These are phyloP conservation scores for Ichneumon xanthorius DNA, from an alignment of 2,888 invertebrate genomes.

Conservation along the genomic window DNA sequence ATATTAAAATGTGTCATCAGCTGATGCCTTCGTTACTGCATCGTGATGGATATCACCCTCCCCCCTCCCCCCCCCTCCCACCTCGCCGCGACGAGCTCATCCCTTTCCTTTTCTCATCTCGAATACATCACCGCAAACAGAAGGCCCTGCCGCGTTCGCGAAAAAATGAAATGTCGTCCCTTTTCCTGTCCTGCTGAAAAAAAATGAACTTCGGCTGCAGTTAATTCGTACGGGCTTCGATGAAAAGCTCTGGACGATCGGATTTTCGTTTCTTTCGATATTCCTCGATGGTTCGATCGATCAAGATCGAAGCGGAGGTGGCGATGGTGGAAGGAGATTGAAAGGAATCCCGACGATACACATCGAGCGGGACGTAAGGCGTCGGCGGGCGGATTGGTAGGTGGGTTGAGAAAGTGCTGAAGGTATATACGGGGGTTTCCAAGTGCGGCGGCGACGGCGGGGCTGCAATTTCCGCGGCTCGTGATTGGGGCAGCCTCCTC, in stretches of 20 bases:
- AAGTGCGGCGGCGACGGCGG: constrained; percentile 76
- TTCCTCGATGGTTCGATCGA: constrained; percentile 75
- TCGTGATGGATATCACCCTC: constrained; percentile 70
- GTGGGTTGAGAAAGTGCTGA: constrained; percentile 68
- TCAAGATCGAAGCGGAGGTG: constrained; percentile 64
- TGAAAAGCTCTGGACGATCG: not conserved
- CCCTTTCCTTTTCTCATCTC: constrained; percentile 35
- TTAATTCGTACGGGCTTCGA: not conserved
- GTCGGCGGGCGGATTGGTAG: constrained; percentile 64
- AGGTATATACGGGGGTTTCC: constrained; percentile 73
- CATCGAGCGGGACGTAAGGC: constrained; percentile 72
- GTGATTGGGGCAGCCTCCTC: constrained; percentile 89
- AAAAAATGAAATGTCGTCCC: not conserved
- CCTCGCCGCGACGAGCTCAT: not conserved
- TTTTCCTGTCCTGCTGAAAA: not conserved
- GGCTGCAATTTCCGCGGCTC: constrained; percentile 89
- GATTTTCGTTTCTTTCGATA: constrained; percentile 10
- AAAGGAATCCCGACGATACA: constrained; percentile 72
- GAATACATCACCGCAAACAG: constrained; percentile 29
- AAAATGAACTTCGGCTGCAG: not conserved
- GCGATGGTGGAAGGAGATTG: constrained; percentile 68
- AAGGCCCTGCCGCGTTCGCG: constrained; percentile 19
- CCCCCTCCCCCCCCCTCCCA: constrained; percentile 45
- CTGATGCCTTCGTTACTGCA: constrained; percentile 81
- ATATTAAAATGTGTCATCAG: constrained; percentile 84